Conservation (phyloP, 2,797 vertebrate species). For the Petrocephalus sullivani region DNA sequence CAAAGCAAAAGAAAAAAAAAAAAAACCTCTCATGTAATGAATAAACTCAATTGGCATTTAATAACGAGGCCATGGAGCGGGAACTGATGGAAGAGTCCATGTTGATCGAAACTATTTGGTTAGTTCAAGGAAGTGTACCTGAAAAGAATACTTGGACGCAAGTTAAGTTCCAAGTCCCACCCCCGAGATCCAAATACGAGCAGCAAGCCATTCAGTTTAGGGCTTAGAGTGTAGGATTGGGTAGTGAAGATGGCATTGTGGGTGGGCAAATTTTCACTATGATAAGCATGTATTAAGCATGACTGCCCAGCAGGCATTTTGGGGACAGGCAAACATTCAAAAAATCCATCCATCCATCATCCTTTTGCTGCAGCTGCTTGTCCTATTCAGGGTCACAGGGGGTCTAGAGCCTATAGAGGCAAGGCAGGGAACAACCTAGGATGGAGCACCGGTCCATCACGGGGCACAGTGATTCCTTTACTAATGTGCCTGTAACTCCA, state of each 20-base stretch:
- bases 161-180: not conserved
- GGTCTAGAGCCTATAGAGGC: not conserved
- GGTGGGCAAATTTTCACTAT: not conserved
- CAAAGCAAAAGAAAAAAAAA: conserved; percentile 22
- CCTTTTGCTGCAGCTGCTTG: not conserved
- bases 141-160: not conserved
- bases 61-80: conserved; percentile 46
- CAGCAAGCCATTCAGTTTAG: not conserved
- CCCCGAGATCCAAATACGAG: not conserved
- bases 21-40: conserved; percentile 47
- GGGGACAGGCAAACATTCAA: not conserved
- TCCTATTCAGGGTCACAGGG: not conserved
- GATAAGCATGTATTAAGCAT: not conserved
- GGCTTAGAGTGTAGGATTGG: not conserved
- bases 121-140: conserved; percentile 1
- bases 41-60: conserved; percentile 54
- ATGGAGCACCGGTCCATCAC: not conserved
- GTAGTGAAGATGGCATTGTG: not conserved
- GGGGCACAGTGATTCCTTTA: not conserved
- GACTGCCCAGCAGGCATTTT: not conserved
- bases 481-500: not conserved
- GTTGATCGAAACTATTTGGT: conserved; percentile 16
- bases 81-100: not conserved
- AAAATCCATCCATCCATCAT: not conserved
- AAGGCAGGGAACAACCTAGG: not conserved